Base-by-base conservation (phyloP, 2,888 invertebrate species). In the Theodoxus fluviatilis region DNA sequence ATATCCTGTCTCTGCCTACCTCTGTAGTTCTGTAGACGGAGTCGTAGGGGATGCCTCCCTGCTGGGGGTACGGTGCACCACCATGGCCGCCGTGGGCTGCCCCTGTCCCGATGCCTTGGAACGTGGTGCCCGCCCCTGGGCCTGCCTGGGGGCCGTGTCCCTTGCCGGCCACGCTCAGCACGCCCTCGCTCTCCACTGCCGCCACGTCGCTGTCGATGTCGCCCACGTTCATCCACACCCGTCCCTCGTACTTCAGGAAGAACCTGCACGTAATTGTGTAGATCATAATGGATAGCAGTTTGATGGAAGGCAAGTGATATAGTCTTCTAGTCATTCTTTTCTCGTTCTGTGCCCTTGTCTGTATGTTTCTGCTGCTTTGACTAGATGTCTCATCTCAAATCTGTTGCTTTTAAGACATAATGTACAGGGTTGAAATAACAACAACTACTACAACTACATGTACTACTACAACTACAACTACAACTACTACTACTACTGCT, bases 61-160 rank as follows among this genome's bases (percentile, higher is more conserved):
- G 71, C 3, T 70, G n/a, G 18, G 75, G 76, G 4, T 73, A 68
- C 22, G 75, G 75, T 22, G 78, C 77, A n/a, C 82, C 82, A 15
- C 82, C 82, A 71, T 82, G 79, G 12, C 82, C 82, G 28, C 82
- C 82, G 70, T 82, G 81, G 6, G 80, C 74, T 52, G 74, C 82
- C 33, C 82, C 82, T 67, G 72, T 76, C 31, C 80, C 82, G 43
- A 63, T 52, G 18, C 31, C 52, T 31, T 69, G 68, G 31, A 70
- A 43, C 2, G 75, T 74, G 12, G 22, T 61, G 25, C 76, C 78
- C 33, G 73, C 72, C 18, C 81, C 81, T 22, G 71, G 73, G 12
- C 81, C 81, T 25, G 43, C 18, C 55, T 75, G 76, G 18, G 68
- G 57, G 12, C 18, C 49, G 12, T 73, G 63, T 1, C 81, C 81